Evolutionary conservation across 2,888 invertebrate genomes (phyloP), one percentile per base, ranked within the genome.

Genomic region (Rhamnusium bicolor): DNA sequence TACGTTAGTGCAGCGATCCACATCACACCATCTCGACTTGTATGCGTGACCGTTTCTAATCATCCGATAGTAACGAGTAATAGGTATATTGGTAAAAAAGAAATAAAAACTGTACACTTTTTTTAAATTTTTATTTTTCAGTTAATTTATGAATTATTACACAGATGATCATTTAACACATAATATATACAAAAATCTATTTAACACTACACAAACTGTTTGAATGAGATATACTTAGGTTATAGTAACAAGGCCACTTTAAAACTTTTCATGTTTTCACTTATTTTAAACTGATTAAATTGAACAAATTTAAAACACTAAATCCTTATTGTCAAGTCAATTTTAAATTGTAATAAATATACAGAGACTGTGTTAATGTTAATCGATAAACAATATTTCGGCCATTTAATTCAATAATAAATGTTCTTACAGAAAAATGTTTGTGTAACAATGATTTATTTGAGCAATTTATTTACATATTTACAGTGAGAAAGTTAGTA

Each of bases 171-270:
- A 81, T 82, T 81, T 81, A 81, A 83, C 82, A 83, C 80, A 83
- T 82, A 83, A 80, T 81, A 82, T 84, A 75, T 81, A 80, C 79
- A 82, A 80, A 81, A 83, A 82, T 79, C 74, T 81, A 74, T 74
- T 73, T 77, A 81, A 81, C 76, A 80, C 79, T 81, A 82, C 82
- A 81, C 79, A 77, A 80, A 82, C 77, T 74, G 73, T 74, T 73
- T 78, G 75, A 80, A 79, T 81, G 73, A 79, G 79, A 75, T 80
- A 72, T 79, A 82, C 75, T 80, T 67, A 67, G 67, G 70, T 78
- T 72, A 76, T 80, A 80, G 81, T 40, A 40, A 83, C 84, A 84
- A 84, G 84, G 84, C 83, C 84, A 83, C 84, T 81, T 83, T 74
- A 76, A 80, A 81, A 80, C 77, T 78, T 75, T 76, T 72, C 71